Base-by-base conservation (phyloP, 2,797 vertebrate genomes). In the Aplochiton taeniatus region DNA sequence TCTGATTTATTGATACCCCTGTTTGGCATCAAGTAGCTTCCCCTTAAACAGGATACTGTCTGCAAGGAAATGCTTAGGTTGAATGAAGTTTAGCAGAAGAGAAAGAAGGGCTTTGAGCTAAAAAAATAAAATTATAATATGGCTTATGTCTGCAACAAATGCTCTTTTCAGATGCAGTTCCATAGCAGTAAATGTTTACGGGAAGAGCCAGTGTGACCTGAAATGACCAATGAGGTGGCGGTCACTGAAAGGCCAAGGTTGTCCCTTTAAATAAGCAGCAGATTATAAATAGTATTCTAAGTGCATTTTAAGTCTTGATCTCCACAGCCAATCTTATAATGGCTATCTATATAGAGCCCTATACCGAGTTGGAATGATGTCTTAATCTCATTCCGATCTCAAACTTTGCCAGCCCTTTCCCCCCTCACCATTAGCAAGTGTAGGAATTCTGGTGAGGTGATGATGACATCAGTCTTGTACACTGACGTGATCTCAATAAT, bases 1-100 rank as follows among this genome's bases (percentile, higher is more conserved):
- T 50, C 70, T 86, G 78, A 84, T 83, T 87, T 85, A 88, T 87
- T 83, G 81, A 87, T 83, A 59, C 72, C 68, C 62, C 51, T 61
- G 12, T 78, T 70, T 78, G 74, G 81, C 78, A 63, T 61, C 59
- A 58, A 8, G 53, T 69, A 58, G 76, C 66, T 81, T 85, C 79
- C 76, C 78, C 50, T 13, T 50, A 73, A 65, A 76, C 69, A 79
- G 83, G 76, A 83, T 71, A 72, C 63, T 62, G 56, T 55, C 69
- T 69, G 64, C 65, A 51, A 65, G 66, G 58, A 78, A 78, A 58
- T 11, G 1, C 54, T 58, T 11, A 72, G 74, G 56, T 64, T 79
- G 58, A 61, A 73, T 46, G 65, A 47, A 58, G 67, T 56, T 76
- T 69, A 55, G 48, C 4, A 58, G 70, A 60, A 19, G 42, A 61